phyloP scores from a whole-genome alignment of 2,797 vertebrate genomes.

The Crocodylus rhombifer region DNA sequence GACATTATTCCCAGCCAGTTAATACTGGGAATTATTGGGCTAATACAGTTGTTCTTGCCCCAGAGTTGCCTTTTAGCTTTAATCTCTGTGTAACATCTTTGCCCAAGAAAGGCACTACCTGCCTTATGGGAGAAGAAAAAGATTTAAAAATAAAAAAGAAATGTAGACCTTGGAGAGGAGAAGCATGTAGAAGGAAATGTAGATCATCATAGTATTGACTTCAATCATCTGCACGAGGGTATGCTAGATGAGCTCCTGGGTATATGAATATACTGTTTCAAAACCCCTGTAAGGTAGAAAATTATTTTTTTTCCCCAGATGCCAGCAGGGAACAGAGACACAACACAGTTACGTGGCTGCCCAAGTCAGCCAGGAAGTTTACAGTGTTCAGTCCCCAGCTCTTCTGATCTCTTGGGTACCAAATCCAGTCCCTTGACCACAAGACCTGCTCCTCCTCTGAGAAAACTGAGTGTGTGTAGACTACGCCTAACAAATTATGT shows the following conservation, averaged over 20 bases:
- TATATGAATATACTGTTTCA: not conserved
- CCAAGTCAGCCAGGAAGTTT: not conserved
- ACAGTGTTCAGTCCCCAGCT: not conserved
- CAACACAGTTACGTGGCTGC: not conserved
- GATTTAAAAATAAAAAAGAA: not conserved
- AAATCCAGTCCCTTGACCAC: not conserved
- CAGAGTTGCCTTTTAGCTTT: no score
- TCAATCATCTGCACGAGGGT: not conserved
- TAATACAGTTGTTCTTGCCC: not conserved
- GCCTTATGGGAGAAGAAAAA: not conserved
- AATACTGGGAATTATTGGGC: not conserved
- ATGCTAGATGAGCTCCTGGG: not conserved
- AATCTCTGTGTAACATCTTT: no score
- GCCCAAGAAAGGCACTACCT: not conserved
- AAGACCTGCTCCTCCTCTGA: not conserved
- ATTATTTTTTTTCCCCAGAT: conserved; percentile 3
- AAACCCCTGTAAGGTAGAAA: not conserved
- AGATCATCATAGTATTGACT: not conserved
- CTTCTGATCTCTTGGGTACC: not conserved
- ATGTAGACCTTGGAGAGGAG: not conserved
- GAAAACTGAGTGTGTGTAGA: not conserved
- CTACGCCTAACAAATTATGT: not conserved
- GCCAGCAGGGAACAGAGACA: not conserved
- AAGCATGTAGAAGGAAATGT: not conserved
- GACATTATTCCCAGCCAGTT: not conserved